Conservation (phyloP, 2,113 vertebrate genomes). For the Marmota flaviventris region DNA sequence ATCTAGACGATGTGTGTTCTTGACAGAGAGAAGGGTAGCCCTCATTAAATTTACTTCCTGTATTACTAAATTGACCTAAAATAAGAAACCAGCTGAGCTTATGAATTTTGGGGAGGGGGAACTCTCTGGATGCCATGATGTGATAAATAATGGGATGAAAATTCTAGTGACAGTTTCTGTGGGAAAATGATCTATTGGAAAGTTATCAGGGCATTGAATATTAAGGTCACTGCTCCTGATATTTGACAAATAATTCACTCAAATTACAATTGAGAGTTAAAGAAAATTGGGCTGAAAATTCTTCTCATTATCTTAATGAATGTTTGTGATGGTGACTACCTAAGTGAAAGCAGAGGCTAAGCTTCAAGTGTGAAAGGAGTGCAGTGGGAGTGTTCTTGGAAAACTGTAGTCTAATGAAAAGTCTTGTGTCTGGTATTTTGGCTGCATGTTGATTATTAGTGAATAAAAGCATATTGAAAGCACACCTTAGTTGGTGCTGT, state of each 20-base stretch:
- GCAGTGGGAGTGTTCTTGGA: not conserved
- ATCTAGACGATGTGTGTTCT: not conserved
- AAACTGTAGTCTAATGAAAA: not conserved
- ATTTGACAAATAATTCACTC: not conserved
- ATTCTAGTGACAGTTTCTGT: not conserved
- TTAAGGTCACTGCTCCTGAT: not conserved
- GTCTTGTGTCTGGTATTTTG: not conserved
- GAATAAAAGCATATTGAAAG: not conserved
- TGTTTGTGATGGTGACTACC: not conserved
- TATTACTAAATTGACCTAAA: not conserved
- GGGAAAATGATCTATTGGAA: not conserved
- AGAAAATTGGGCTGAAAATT: not conserved
- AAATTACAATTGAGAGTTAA: not conserved
- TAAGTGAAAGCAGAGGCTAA: not conserved
- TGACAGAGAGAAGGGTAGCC: not conserved
- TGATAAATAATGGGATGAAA: not conserved
- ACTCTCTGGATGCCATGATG: not conserved
- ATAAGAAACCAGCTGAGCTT: not conserved
- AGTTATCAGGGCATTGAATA: not conserved
- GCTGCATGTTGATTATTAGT: not conserved
- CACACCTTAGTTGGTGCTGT: not conserved
- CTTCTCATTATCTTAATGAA: not conserved
- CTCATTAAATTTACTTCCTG: not conserved
- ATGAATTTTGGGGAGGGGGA: not conserved
- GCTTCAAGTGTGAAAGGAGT: not conserved